Conservation (phyloP, 2,797 vertebrate genomes). For the Limnodromus scolopaceus region DNA sequence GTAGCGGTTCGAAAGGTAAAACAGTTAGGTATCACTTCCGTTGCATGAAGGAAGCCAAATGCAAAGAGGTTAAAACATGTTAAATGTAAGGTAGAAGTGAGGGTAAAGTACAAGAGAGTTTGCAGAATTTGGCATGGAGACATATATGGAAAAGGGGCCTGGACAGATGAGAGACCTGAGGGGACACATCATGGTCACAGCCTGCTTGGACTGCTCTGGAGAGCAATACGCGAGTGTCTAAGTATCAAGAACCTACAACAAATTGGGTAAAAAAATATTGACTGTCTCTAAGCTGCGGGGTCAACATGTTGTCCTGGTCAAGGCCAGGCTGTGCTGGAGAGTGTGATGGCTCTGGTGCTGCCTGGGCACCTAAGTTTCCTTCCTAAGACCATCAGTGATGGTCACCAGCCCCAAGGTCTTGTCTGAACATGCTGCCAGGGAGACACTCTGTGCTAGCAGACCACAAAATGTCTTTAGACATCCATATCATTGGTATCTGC, state of each 20-base stretch:
- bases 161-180: neutral
- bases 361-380: neutral
- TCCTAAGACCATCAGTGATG: neutral
- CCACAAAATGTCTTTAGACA: neutral
- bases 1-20: neutral
- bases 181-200: neutral
- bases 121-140: neutral
- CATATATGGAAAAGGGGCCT: accelerated
- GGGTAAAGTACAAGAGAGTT: neutral
- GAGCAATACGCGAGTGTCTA: neutral
- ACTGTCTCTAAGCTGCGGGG: neutral
- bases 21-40: neutral
- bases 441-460: neutral
- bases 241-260: neutral
- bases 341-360: neutral
- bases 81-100: accelerated
- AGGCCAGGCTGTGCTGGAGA: neutral
- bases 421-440: neutral
- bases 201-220: neutral
- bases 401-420: neutral
- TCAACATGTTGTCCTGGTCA: neutral
- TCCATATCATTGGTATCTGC: neutral
- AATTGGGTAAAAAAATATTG: neutral
- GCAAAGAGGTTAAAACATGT: neutral
- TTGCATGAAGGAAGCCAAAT: neutral